These are phyloP conservation scores for Cyrtodaria siliqua DNA, from an alignment of 2,888 invertebrate genomes.

Conservation along the genomic window DNA sequence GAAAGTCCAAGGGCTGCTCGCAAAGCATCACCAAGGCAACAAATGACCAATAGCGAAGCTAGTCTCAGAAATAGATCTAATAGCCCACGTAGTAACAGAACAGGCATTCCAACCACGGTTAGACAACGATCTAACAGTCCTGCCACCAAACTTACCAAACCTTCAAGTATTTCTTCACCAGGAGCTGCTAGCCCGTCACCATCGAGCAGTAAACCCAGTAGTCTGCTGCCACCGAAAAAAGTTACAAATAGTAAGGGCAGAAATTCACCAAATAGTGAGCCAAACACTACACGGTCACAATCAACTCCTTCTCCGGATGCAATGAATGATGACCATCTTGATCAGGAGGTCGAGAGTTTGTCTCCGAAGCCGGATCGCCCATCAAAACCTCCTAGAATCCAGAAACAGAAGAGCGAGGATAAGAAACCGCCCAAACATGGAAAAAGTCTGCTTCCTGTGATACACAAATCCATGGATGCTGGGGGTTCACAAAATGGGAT, in stretches of 20 bases:
- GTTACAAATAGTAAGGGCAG: constrained; percentile 24
- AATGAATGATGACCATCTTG: constrained; percentile 18
- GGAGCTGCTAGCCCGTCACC: constrained; percentile 34
- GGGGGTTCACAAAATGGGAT: constrained; percentile 42
- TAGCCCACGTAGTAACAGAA: constrained; percentile 51
- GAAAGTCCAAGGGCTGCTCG: constrained; percentile 45
- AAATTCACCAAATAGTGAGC: constrained; percentile 18
- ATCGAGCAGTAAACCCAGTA: constrained; percentile 33
- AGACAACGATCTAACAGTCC: constrained; percentile 58
- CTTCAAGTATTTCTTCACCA: constrained; percentile 19
- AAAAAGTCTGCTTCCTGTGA: constrained; percentile 56
- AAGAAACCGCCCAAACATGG: constrained; percentile 53
- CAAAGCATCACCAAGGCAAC: constrained; percentile 34
- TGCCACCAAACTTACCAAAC: constrained; percentile 25
- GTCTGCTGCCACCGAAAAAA: constrained; percentile 52
- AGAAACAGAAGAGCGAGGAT: constrained; percentile 58
- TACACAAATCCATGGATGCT: constrained; percentile 58
- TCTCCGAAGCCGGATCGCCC: constrained; percentile 58
- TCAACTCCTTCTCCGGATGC: constrained; percentile 27
- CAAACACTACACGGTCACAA: constrained; percentile 15
- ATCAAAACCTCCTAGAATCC: constrained; percentile 56
- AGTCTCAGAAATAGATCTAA: constrained; percentile 58
- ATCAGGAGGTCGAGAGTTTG: constrained; percentile 19
- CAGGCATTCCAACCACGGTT: constrained; percentile 49
- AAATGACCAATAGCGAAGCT: constrained; percentile 26